These are phyloP conservation scores for Urosaurus nigricauda DNA, from an alignment of 2,797 vertebrate genomes.

Conservation along the genomic window DNA sequence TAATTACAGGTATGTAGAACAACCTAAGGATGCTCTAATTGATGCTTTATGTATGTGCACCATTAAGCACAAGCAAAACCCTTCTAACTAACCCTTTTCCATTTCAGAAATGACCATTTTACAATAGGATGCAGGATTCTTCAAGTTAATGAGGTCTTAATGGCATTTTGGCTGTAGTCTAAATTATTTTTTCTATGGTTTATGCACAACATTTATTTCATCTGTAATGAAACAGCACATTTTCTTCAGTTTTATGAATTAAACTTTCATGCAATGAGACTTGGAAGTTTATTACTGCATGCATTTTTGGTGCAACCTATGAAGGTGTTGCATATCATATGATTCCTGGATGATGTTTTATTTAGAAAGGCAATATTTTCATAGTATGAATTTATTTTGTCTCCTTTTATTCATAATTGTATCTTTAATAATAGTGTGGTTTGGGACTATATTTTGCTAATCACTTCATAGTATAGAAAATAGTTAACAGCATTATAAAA, in stretches of 20 bases:
- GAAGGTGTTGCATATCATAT: neutral
- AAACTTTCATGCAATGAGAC: slow-evolving; percentile 23
- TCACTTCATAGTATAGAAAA: neutral
- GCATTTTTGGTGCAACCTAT: neutral
- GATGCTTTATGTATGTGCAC: neutral
- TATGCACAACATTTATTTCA: slow-evolving; percentile 30
- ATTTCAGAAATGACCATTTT: slow-evolving; percentile 26
- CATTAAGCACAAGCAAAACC: slow-evolving; percentile 1
- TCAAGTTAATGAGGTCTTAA: slow-evolving; percentile 35
- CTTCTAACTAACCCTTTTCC: slow-evolving; percentile 17
- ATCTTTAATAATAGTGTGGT: neutral
- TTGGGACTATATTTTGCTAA: neutral
- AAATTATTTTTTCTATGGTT: slow-evolving; percentile 27
- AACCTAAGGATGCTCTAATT: neutral
- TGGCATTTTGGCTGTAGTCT: neutral
- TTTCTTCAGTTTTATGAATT: slow-evolving; percentile 40
- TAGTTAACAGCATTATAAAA: neutral
- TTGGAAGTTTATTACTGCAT: slow-evolving; percentile 25
- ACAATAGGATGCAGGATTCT: neutral
- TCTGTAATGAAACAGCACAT: slow-evolving; percentile 16
- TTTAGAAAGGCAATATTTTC: slow-evolving; percentile 14
- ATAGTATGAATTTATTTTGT: neutral
- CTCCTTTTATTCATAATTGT: neutral
- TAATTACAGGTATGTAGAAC: neutral
- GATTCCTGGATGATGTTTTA: neutral